Conservation (phyloP, 2,888 invertebrate species). For the Xylota sylvarum region DNA sequence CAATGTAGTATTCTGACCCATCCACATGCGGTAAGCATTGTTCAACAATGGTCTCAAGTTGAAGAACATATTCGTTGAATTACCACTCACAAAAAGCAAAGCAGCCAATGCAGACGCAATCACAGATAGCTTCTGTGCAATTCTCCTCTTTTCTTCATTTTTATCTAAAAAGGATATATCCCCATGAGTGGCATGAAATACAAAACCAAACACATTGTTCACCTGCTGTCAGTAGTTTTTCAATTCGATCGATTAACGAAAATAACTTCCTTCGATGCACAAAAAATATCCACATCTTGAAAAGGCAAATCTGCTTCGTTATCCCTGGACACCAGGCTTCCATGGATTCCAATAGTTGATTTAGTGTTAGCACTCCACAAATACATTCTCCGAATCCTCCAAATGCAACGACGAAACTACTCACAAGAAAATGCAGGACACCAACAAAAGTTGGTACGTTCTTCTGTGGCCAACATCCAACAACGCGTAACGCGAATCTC, state of each 20-base stretch:
- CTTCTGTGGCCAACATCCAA: conserved; percentile 82
- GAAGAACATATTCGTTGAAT: conserved; percentile 80
- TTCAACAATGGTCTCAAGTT: conserved; percentile 80
- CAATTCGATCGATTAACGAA: conserved; percentile 78
- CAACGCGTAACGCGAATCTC: conserved; percentile 79
- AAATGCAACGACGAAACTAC: conserved; percentile 79
- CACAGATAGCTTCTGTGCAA: conserved; percentile 79
- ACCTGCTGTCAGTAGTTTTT: conserved; percentile 79
- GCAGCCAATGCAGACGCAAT: conserved; percentile 78
- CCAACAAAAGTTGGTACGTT: conserved; percentile 67
- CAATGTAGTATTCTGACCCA: conserved; percentile 77
- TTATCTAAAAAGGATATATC: conserved; percentile 18
- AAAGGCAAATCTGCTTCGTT: conserved; percentile 81
- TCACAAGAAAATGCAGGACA: conserved; percentile 79
- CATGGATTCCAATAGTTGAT: conserved; percentile 80
- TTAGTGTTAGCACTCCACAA: conserved; percentile 80
- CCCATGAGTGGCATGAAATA: not conserved
- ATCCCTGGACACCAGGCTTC: conserved; percentile 83
- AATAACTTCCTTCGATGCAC: conserved; percentile 79
- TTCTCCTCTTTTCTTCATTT: conserved; percentile 77
- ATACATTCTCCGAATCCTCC: conserved; percentile 81
- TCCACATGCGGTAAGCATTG: conserved; percentile 78
- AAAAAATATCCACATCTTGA: conserved; percentile 82
- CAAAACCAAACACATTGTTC: conserved; percentile 37
- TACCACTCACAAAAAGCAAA: conserved; percentile 79